phyloP scores from a whole-genome alignment of 2,797 vertebrate genomes.

The Falco cherrug region DNA sequence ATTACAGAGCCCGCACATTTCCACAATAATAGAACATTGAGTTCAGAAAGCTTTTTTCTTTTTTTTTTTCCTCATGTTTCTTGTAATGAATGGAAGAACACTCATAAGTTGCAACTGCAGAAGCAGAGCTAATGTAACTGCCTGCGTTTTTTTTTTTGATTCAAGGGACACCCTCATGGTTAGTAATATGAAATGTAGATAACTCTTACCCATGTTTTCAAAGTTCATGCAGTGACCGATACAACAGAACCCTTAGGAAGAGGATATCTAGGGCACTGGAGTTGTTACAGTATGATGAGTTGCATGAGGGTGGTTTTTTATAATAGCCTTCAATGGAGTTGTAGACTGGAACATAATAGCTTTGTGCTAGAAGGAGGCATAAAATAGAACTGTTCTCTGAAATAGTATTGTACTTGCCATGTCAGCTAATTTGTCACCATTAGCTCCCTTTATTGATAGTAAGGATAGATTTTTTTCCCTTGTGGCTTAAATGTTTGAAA shows the following conservation, averaged over 20 bases:
- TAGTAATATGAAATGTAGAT: not conserved
- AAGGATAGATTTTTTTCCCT: not conserved
- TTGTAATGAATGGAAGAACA: not conserved
- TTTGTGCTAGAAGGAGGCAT: conserved; percentile 2
- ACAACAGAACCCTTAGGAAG: not conserved
- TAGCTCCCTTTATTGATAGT: conserved; percentile 27
- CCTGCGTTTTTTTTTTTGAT: accelerated
- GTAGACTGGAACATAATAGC: conserved; percentile 35
- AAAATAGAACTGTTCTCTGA: not conserved
- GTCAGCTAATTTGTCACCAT: conserved; percentile 32
- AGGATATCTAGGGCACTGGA: not conserved
- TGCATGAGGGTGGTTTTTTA: not conserved
- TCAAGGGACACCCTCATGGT: not conserved
- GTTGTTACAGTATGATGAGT: not conserved
- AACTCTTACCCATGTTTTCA: not conserved
- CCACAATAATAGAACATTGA: not conserved
- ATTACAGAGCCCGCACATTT: not conserved
- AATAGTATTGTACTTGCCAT: not conserved
- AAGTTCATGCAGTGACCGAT: not conserved
- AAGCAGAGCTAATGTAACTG: not conserved
- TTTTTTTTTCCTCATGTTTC: not conserved
- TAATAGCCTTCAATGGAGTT: conserved; percentile 8
- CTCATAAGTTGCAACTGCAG: not conserved
- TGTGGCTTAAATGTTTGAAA: not conserved
- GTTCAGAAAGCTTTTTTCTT: not conserved